Percentiles rank a stretch among this genome's conserved stretches.
These are phyloP conservation scores for Buphagus erythrorhynchus DNA, from an alignment of 2,797 vertebrate genomes.

Conservation along the genomic window DNA sequence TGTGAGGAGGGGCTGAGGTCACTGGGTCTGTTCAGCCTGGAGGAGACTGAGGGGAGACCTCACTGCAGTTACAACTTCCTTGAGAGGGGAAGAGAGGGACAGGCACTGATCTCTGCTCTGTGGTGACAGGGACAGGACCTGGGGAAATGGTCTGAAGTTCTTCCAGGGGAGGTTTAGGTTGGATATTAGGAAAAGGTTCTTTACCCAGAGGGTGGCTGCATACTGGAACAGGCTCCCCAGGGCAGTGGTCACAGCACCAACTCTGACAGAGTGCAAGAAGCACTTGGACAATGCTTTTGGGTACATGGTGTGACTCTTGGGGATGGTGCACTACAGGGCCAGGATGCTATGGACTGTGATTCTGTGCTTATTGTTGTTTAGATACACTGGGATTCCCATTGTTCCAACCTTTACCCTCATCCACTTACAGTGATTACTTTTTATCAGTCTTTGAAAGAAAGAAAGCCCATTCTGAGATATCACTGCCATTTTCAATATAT, in stretches of 20 bases:
- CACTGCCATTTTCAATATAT: not conserved
- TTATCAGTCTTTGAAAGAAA: not conserved
- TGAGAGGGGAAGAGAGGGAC: fast-evolving
- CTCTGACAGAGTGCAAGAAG: not conserved
- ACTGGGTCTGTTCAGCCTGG: no score
- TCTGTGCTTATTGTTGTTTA: not conserved
- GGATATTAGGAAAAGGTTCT: not conserved
- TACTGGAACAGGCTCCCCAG: not conserved
- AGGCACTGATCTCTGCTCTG: not conserved
- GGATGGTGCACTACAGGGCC: not conserved
- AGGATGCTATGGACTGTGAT: not conserved
- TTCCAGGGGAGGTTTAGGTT: not conserved
- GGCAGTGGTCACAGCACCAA: not conserved
- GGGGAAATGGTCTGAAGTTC: fast-evolving
- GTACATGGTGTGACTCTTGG: not conserved
- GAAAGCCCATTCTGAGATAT: not conserved
- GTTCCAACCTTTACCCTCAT: not conserved
- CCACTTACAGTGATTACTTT: not conserved
- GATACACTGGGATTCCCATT: not conserved
- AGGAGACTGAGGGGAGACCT: no score
- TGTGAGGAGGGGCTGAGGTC: no score
- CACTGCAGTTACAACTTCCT: no score
- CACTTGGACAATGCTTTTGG: fast-evolving
- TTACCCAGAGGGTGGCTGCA: fast-evolving
- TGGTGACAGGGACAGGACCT: fast-evolving